These are phyloP conservation scores for Elephas maximus DNA, from an alignment of 2,113 vertebrate species.

Conservation along the genomic window DNA sequence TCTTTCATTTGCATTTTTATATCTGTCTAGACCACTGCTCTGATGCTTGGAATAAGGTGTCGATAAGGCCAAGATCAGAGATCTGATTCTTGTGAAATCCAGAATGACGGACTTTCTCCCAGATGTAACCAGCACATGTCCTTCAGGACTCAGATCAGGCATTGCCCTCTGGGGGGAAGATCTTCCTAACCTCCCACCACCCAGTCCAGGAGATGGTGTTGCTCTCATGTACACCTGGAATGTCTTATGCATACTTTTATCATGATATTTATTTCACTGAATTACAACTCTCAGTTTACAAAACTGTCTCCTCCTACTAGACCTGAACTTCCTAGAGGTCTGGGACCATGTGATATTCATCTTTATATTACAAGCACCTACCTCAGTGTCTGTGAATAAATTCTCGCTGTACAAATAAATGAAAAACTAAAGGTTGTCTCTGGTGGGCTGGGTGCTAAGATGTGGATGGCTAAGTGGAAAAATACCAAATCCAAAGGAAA, in stretches of 20 bases:
- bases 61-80: not conserved
- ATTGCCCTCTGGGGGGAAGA: fast-evolving
- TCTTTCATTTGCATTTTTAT: not conserved
- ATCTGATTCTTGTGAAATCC: not conserved
- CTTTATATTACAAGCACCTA: not conserved
- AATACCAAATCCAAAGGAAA: not conserved
- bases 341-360: not conserved
- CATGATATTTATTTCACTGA: not conserved
- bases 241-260: not conserved
- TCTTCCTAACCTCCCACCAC: not conserved
- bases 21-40: not conserved
- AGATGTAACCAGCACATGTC: fast-evolving
- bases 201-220: not conserved
- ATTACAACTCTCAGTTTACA: not conserved
- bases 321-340: not conserved
- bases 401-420: not conserved
- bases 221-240: not conserved
- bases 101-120: not conserved
- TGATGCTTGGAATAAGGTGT: not conserved
- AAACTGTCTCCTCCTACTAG: not conserved
- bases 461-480: not conserved
- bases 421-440: not conserved
- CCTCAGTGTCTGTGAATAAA: not conserved
- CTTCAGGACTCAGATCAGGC: not conserved
- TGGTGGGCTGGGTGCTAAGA: not conserved